Evolutionary conservation across 1,140 invertebrate species (phyloP).

Genomic region (Cepaea nemoralis): DNA sequence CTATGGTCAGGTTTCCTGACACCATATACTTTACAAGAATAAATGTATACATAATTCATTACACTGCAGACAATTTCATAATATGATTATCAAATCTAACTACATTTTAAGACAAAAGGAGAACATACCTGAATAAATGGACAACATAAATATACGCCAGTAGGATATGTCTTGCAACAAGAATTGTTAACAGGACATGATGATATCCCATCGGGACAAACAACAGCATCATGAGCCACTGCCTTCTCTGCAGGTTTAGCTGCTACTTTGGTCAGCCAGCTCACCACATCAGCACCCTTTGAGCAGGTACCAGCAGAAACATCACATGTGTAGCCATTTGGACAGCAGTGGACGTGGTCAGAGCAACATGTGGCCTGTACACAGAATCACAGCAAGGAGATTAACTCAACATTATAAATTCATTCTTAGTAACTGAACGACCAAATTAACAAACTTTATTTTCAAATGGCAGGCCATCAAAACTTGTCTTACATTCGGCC

Average conservation of each 20-base stretch:
- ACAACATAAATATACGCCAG: neutral
- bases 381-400: neutral
- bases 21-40: too few species aligned
- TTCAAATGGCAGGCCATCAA: too few species aligned
- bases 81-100: too few species aligned
- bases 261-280: conserved; percentile 9
- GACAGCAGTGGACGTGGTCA: conserved; percentile 33
- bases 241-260: neutral
- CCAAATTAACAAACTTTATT: too few species aligned
- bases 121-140: neutral
- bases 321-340: conserved; percentile 20
- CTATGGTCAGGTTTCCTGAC: too few species aligned
- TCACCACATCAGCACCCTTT: neutral
- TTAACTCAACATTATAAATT: too few species aligned
- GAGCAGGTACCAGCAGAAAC: conserved; percentile 16
- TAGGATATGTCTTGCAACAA: neutral
- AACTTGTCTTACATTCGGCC: too few species aligned
- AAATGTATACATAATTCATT: too few species aligned
- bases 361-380: conserved; percentile 1
- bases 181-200: neutral
- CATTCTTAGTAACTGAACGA: too few species aligned
- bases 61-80: too few species aligned
- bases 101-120: too few species aligned
- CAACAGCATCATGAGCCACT: neutral
- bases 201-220: neutral